Base-by-base conservation (phyloP, 2,113 vertebrate species). In the Mustela nigripes region DNA sequence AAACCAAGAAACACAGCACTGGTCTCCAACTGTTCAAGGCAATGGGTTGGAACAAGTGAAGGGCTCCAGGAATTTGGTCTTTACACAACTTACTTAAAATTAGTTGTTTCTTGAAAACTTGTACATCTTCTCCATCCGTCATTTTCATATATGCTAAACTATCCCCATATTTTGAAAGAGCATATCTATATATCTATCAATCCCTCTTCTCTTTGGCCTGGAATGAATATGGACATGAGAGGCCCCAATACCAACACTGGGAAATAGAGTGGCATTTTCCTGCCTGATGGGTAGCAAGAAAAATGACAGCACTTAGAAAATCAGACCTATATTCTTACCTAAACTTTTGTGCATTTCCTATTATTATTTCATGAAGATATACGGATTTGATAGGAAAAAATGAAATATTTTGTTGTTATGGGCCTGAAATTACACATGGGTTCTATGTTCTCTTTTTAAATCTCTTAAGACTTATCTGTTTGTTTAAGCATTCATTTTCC, bases 41-140 rank as follows among this genome's bases (percentile, higher is more conserved):
- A 94, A 85, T 96, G 87, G 10, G 74, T 80, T 97, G 93, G 98
- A 98, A 98, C 95, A 79, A 19, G 60, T 94, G 90, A 94, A 97
- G 85, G 26, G 95, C 33, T 92, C 92, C 22, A 95, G 60, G 94
- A 98, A 96, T 83, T 24, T 45, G 74, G 89, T 97, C 97, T 98
- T 11, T 42, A 78, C 95, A 95, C 19, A 45, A 98, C 98, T 97
- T 95, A 95, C 93, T 98, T 98, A 97, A 98, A 98, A 98, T 96
- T 45, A 96, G 63, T 96, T 94, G 91, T 65, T 97, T 98, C 97
- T 76, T 94, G 84, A 98, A 98, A 98, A 95, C 88, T 96, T 74
- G n/a, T 79, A 93, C 58, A 97, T 21, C 74, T 98, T 96, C 80
- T 97, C 60, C 90, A 94, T 97, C 94, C 78, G 84, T 84, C 94